A percentile compares a stretch with the other conserved stretches of the same genome.
Conservation (phyloP, 2,888 invertebrate genomes). For the Drosophila buzzatii region DNA sequence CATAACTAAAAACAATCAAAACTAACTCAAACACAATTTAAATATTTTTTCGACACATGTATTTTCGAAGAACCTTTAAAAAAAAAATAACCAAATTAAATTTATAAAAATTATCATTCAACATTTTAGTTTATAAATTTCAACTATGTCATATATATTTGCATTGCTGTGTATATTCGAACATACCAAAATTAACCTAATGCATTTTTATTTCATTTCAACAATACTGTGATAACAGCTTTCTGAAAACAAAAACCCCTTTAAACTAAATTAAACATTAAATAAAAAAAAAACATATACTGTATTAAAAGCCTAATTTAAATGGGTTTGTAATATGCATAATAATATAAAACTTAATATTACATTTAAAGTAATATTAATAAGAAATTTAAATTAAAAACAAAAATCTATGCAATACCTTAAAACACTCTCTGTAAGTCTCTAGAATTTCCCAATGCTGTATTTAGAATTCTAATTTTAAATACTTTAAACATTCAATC, state of each 20-base stretch:
- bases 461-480: slow-evolving; percentile 1
- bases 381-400: background rate
- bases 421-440: background rate
- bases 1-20: slow-evolving; percentile 25
- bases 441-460: background rate
- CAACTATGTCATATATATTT: slow-evolving; percentile 10
- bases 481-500: slow-evolving; percentile 3
- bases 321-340: slow-evolving; percentile 7
- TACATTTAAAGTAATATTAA: background rate
- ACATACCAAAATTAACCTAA: slow-evolving; percentile 29
- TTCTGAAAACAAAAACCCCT: slow-evolving; percentile 40
- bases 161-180: slow-evolving; percentile 7
- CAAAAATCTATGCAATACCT: background rate
- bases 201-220: slow-evolving; percentile 36
- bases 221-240: slow-evolving; percentile 78
- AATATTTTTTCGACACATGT: slow-evolving; percentile 71
- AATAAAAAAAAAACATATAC: slow-evolving; percentile 1
- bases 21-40: slow-evolving; percentile 26
- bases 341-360: slow-evolving; percentile 9
- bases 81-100: slow-evolving; percentile 22
- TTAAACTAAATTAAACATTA: slow-evolving; percentile 27
- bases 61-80: slow-evolving; percentile 70
- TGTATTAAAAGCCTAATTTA: background rate
- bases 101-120: slow-evolving; percentile 10
- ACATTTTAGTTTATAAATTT: slow-evolving; percentile 14